Conservation (phyloP, 2,888 invertebrate species). For the Eilema caniola region DNA sequence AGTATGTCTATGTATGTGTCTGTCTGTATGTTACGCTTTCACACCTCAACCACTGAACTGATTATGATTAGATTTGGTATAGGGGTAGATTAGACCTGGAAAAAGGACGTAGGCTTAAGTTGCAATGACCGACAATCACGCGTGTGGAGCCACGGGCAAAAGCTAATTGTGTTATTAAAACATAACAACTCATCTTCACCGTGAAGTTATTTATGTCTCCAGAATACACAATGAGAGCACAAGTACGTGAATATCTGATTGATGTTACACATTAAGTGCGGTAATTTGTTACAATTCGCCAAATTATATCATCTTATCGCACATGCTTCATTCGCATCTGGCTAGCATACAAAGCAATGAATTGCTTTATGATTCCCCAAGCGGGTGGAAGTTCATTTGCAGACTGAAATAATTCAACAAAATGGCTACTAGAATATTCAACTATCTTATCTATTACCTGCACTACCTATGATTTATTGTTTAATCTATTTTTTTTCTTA, state of each 20-base stretch:
- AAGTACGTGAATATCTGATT: neutral
- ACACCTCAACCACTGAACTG: no score
- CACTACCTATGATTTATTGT: neutral
- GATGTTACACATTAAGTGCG: neutral
- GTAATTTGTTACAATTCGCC: neutral
- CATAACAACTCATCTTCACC: no score
- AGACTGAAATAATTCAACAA: neutral
- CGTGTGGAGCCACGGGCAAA: no score
- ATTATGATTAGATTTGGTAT: no score
- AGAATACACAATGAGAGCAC: neutral
- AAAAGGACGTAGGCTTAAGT: no score
- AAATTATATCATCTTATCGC: neutral
- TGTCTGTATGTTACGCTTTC: no score
- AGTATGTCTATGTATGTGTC: no score
- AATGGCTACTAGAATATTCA: neutral
- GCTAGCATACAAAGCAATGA: constrained; percentile 13
- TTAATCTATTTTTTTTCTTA: neutral
- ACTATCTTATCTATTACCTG: neutral
- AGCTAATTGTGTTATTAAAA: no score
- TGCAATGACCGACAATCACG: no score
- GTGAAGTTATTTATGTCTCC: neutral
- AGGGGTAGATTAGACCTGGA: no score
- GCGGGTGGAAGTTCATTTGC: neutral
- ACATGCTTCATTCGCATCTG: neutral
- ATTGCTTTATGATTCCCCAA: constrained; percentile 5